Evolutionary conservation across 2,797 vertebrate species (phyloP), one percentile per base, ranked within the genome.

Genomic region (Acanthornis magna): DNA sequence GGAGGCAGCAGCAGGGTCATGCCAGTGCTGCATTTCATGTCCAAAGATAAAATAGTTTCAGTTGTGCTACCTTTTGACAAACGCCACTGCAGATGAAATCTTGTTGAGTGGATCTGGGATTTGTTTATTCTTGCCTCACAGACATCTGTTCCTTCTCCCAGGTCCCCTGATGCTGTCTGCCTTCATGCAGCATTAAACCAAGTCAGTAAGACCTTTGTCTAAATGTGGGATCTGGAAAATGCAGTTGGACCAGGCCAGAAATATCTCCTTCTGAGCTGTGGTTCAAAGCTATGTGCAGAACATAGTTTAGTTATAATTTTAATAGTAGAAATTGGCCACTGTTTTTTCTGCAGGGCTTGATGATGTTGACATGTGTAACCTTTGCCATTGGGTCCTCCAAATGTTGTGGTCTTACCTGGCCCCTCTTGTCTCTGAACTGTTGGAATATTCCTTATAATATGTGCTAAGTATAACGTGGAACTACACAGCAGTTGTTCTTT

Each of bases 51-150:
- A 94, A 78, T 27, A 43, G 26, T 85, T 88, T 82, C 67, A 71
- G 51, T 91, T 54, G 38, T 94, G 55, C 50, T 76, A 92, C 63
- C 63, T 95, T 95, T 91, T 17, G 53, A 51, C 42, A 91, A 73
- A 48, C 73, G 58, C 55, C 48, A 91, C 36, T 95, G 70, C 73
- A 86, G 70, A 83, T 65, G 43, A 82, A 94, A 72, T 80, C 65
- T 74, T 89, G 47, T 75, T 63, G 79, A 84, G 54, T 78, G 51
- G 66, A 80, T 81, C 76, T 75, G 66, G 72, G 47, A 74, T 95
- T 89, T 81, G 43, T 95, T 97, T 86, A 27, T 87, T 85, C 34
- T 50, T 84, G 40, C 34, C 42, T 93, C 53, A 27, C n/a, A 93
- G 70, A 74, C 78, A 85, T 85, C 71, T 94, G 58, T 45, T 84